A percentile compares a stretch with the other conserved stretches of the same genome.
phyloP scores from a whole-genome alignment of 2,797 vertebrate genomes.

The Hydrolagus colliei region DNA sequence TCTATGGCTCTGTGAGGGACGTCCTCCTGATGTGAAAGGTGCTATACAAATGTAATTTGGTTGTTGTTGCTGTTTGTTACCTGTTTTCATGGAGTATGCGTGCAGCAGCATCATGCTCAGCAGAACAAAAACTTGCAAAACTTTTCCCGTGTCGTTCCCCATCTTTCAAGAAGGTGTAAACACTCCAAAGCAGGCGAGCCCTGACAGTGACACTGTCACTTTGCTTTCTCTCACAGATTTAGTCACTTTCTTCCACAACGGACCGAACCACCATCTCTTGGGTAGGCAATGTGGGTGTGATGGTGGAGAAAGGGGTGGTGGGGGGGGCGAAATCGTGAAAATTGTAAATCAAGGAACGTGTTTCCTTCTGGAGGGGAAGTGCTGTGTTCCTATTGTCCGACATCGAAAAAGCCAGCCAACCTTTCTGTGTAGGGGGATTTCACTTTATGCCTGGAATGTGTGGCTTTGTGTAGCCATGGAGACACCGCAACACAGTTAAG shows the following conservation, averaged over 20 bases:
- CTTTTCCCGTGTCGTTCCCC: not conserved
- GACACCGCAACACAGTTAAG: not conserved
- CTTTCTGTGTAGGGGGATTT: too few relatives aligned
- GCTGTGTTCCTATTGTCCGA: too few relatives aligned
- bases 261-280: not conserved
- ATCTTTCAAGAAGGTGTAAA: constrained; percentile 24
- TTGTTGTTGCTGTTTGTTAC: constrained; percentile 30
- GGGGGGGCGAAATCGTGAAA: not conserved
- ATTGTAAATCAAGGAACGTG: not conserved
- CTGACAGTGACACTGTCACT: too few relatives aligned
- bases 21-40: too few relatives aligned
- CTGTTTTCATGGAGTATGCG: constrained; percentile 38
- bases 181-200: too few relatives aligned
- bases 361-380: too few relatives aligned
- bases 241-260: not conserved
- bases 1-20: too few relatives aligned
- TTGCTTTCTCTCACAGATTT: not conserved
- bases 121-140: constrained; percentile 35
- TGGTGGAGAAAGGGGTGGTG: not conserved
- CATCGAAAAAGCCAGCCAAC: too few relatives aligned
- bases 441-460: too few relatives aligned
- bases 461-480: constrained; percentile 2
- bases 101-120: not conserved
- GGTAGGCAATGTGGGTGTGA: not conserved
- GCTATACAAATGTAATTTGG: too few relatives aligned